phyloP scores from a whole-genome alignment of 2,113 vertebrate species.

The Polypterus bichir region DNA sequence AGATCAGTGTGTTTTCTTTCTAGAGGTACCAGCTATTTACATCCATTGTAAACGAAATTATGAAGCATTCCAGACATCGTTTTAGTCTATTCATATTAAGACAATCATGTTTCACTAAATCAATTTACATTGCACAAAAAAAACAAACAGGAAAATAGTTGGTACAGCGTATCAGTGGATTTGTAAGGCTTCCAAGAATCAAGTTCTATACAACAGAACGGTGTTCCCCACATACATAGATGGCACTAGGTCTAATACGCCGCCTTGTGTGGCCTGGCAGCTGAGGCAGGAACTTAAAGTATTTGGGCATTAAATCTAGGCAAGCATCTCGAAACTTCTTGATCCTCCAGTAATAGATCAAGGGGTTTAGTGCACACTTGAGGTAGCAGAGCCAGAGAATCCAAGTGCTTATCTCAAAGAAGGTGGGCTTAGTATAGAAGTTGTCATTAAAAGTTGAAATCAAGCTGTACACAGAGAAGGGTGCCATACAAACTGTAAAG shows the following conservation, averaged over 20 bases:
- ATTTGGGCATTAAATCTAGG: slow-evolving; percentile 86
- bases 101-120: neutral
- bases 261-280: slow-evolving; percentile 75
- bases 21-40: slow-evolving; percentile 17
- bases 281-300: slow-evolving; percentile 84
- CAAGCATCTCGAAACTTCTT: slow-evolving; percentile 96
- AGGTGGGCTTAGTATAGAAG: slow-evolving; percentile 80
- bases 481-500: slow-evolving; percentile 86
- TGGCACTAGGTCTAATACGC: slow-evolving; percentile 81
- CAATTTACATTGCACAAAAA: neutral
- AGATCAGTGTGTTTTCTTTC: neutral
- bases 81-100: neutral
- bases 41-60: slow-evolving; percentile 27
- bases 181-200: neutral
- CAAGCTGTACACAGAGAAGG: slow-evolving; percentile 86
- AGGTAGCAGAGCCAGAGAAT: slow-evolving; percentile 96
- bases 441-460: slow-evolving; percentile 75
- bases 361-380: slow-evolving; percentile 94
- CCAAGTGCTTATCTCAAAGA: slow-evolving; percentile 95
- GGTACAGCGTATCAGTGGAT: too few relatives aligned
- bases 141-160: slow-evolving; percentile 3
- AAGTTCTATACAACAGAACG: slow-evolving; percentile 67
- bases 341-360: slow-evolving; percentile 98
- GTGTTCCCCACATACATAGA: slow-evolving; percentile 88
- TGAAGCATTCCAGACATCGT: slow-evolving; percentile 18